A percentile compares a stretch with the other conserved stretches of the same genome.
These are phyloP conservation scores for Ceratotherium simum DNA, from an alignment of 2,113 vertebrate genomes.

Conservation along the genomic window DNA sequence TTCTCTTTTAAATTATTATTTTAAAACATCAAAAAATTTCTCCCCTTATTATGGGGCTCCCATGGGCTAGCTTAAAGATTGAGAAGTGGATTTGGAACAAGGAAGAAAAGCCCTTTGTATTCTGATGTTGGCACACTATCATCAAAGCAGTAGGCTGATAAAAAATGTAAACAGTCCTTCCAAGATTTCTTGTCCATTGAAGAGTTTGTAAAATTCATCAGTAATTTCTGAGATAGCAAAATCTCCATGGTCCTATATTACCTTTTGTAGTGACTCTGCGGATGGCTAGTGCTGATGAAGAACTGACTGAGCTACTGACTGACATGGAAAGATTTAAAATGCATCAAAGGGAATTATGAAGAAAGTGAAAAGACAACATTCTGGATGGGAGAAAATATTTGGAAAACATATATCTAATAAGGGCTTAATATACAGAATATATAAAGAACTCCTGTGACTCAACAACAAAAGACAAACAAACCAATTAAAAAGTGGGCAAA, in stretches of 20 bases:
- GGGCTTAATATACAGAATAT: neutral
- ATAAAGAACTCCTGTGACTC: neutral
- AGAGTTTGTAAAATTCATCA: neutral
- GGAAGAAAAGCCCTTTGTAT: neutral
- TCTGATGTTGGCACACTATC: neutral
- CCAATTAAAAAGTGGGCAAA: neutral
- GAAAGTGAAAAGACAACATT: neutral
- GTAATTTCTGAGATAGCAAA: neutral
- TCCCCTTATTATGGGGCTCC: neutral
- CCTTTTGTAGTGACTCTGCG: neutral
- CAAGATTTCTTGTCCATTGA: neutral
- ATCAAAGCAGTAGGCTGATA: neutral
- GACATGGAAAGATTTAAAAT: neutral
- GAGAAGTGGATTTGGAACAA: neutral
- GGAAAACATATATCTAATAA: neutral
- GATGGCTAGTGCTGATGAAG: neutral
- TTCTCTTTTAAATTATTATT: neutral
- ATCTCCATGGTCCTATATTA: neutral
- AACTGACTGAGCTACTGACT: neutral
- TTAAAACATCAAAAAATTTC: neutral
- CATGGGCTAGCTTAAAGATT: neutral
- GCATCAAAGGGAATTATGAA: neutral
- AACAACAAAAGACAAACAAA: neutral
- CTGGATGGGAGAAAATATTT: neutral
- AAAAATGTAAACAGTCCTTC: neutral